phyloP scores from a whole-genome alignment of 2,797 vertebrate genomes.

The Platyrinchus mystaceus region DNA sequence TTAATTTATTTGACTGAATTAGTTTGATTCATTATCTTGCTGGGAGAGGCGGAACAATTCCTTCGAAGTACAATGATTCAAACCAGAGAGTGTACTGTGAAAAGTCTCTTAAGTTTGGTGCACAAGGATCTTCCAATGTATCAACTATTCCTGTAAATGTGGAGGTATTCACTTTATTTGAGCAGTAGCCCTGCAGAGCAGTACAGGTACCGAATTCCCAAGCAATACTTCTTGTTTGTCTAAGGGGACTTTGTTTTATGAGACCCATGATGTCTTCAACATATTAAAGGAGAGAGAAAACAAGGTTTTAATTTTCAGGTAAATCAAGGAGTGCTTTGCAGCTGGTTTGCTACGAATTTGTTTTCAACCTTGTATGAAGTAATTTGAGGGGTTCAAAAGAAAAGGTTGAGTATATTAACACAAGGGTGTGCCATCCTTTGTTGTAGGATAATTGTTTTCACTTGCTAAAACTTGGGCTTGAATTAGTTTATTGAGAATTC shows the following conservation, averaged over 20 bases:
- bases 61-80: neutral
- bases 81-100: neutral
- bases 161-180: neutral
- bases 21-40: neutral
- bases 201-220: neutral
- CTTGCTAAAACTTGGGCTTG: neutral
- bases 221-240: neutral
- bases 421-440: neutral
- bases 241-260: neutral
- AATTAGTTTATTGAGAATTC: neutral
- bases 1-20: neutral
- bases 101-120: neutral
- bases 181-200: neutral
- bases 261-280: neutral
- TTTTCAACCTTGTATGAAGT: neutral
- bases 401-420: neutral
- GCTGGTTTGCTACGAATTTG: neutral
- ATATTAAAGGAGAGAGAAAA: neutral
- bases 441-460: neutral
- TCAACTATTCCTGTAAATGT: neutral
- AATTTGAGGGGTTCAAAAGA: neutral
- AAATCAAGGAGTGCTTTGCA: neutral
- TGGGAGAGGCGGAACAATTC: neutral
- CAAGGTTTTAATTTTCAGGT: neutral
- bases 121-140: neutral